These are phyloP conservation scores for Chaetorhynchus papuensis DNA, from an alignment of 2,113 vertebrate genomes.

Conservation along the genomic window DNA sequence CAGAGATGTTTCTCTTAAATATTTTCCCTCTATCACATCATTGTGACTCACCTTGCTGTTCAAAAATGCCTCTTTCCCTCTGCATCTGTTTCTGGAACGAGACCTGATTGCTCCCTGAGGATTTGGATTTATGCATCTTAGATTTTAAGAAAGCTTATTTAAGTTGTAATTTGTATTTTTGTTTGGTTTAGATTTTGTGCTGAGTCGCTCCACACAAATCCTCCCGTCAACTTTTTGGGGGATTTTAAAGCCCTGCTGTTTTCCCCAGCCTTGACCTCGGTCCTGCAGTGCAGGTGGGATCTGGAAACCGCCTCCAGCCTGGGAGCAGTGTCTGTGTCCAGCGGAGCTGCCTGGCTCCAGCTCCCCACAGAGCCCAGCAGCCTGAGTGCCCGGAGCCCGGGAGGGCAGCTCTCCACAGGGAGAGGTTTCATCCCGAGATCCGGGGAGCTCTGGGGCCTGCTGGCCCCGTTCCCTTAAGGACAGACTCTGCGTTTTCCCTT, in stretches of 20 bases:
- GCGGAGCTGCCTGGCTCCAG: background rate
- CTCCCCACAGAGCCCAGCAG: background rate
- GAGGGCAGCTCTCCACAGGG: background rate
- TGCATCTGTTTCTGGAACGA: background rate
- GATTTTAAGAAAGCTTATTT: background rate
- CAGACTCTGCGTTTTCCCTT: background rate
- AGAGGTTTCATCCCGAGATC: background rate
- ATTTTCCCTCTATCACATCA: background rate
- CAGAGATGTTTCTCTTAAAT: background rate
- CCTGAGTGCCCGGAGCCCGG: background rate
- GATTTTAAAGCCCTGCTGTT: background rate
- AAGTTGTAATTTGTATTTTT: background rate
- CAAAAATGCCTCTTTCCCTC: background rate
- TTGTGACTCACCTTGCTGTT: background rate
- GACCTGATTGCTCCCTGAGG: background rate
- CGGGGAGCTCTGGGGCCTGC: background rate
- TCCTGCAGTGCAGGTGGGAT: background rate
- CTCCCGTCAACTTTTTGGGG: background rate
- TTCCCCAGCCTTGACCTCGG: background rate
- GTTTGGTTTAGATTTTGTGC: background rate
- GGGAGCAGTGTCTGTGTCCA: rapidly evolving
- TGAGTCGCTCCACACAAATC: background rate
- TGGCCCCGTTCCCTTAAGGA: rapidly evolving
- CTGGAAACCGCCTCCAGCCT: background rate
- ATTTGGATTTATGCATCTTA: background rate